Conservation (phyloP, 2,888 invertebrate genomes). For the Hololepta plana region DNA sequence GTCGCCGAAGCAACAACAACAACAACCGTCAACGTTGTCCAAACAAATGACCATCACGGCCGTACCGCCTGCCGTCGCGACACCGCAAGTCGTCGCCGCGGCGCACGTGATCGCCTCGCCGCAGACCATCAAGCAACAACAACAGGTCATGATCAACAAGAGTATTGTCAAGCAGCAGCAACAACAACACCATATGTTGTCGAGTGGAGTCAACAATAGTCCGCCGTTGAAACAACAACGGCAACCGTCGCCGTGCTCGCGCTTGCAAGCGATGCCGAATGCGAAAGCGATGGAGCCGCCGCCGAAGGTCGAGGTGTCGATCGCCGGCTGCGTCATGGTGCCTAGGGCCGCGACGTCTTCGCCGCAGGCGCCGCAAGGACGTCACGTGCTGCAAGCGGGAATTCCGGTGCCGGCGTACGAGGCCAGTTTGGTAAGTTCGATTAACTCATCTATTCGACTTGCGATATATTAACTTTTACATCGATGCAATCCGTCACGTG, state of each 20-base stretch:
- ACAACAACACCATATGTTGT: slow-evolving; percentile 3
- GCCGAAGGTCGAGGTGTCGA: slow-evolving; percentile 34
- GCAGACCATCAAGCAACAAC: slow-evolving; percentile 8
- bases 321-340: slow-evolving; percentile 35
- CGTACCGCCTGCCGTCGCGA: slow-evolving; percentile 5
- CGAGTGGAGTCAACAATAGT: too few relatives aligned
- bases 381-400: slow-evolving; percentile 33
- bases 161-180: slow-evolving; percentile 1
- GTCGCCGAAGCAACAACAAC: slow-evolving; percentile 14
- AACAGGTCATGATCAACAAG: slow-evolving; percentile 3
- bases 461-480: too few relatives aligned
- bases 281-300: slow-evolving; percentile 25
- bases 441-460: too few relatives aligned
- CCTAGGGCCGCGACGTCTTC: slow-evolving; percentile 21
- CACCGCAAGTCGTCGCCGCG: slow-evolving; percentile 2
- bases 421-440: slow-evolving; percentile 54
- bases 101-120: slow-evolving; percentile 5
- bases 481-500: neutral
- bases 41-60: too few relatives aligned
- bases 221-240: slow-evolving; percentile 1
- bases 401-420: slow-evolving; percentile 44
- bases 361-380: slow-evolving; percentile 25
- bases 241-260: slow-evolving; percentile 13
- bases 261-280: slow-evolving; percentile 5
- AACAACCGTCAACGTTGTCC: slow-evolving; percentile 19